Evolutionary conservation across 2,797 vertebrate genomes (phyloP), one percentile per base, ranked within the genome.

Genomic region (Poeciliopsis presidionis): DNA sequence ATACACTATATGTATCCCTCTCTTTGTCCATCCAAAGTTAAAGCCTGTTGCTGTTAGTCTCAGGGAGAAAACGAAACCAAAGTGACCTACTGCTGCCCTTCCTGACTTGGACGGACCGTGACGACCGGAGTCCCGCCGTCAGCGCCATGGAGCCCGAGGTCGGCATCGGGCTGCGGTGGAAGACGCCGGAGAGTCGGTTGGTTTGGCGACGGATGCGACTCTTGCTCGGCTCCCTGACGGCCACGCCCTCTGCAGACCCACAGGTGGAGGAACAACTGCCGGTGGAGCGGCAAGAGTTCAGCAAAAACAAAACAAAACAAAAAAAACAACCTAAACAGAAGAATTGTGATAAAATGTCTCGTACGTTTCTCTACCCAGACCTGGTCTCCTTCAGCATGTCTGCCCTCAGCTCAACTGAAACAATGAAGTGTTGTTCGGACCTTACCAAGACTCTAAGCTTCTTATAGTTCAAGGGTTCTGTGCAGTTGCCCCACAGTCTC

Each of bases 131-230:
- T 41, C 91, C 90, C 7, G 88, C 75, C 0, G 89, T 57, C 75
- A 90, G 88, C 0, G 91, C 79, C 89, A 91, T 90, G 61, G 91
- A 87, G 67, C 75, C 84, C 0, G 92, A 86, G 69, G 46, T 49
- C n/a, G 88, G 79, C 55, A 78, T 5, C 1, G 92, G 70, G n/a
- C 89, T 79, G 0, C 92, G 94, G 57, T 88, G 90, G 85, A 96
- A 96, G 88, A 96, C 94, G 0, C 94, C 94, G 0, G 96, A 96
- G 57, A 96, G 90, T n/a, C 95, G 94, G 84, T 95, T 93, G 86
- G 94, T 94, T 75, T 95, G 95, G 28, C 89, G 88, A 45, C 88
- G 93, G 87, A 96, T 91, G 82, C 86, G 94, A 87, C 81, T 95
- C 88, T 94, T 96, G 82, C 92, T 88, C 16, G 95, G 95, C 78